phyloP scores from a whole-genome alignment of 2,888 invertebrate genomes.

The Noctua janthe region DNA sequence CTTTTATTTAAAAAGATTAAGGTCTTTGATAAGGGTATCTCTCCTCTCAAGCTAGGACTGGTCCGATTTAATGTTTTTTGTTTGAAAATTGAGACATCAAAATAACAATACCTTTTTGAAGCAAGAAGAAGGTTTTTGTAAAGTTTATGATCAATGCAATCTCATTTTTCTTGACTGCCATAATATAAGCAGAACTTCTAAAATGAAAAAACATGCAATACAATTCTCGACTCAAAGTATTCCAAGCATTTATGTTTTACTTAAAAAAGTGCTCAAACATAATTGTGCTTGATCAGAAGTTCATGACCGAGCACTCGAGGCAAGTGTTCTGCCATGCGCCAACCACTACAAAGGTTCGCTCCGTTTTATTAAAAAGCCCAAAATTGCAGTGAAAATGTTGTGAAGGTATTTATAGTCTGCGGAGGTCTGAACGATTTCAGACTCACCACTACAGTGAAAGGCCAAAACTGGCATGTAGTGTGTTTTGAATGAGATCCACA shows the following conservation, averaged over 20 bases:
- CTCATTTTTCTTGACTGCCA: neutral
- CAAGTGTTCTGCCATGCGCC: neutral
- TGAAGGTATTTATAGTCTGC: neutral
- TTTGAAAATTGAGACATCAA: neutral
- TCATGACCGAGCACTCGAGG: neutral
- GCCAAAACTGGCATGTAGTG: no score
- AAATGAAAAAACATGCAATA: neutral
- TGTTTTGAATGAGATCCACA: neutral
- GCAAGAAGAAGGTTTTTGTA: neutral
- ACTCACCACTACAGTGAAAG: no score
- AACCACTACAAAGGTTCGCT: neutral
- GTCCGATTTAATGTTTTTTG: conserved; percentile 15
- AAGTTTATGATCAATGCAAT: neutral
- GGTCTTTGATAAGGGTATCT: conserved; percentile 27
- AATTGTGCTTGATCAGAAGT: conserved; percentile 14
- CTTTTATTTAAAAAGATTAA: conserved; percentile 18
- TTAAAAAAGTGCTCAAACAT: neutral
- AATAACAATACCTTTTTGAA: neutral
- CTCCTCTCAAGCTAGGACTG: neutral
- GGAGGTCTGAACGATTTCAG: neutral
- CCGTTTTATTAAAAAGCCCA: conserved; percentile 9
- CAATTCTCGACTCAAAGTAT: neutral
- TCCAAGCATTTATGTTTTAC: neutral
- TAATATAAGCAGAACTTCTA: neutral
- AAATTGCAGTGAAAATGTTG: conserved; percentile 20